phyloP scores from a whole-genome alignment of 2,888 invertebrate species.

The Harpalus rufipes region DNA sequence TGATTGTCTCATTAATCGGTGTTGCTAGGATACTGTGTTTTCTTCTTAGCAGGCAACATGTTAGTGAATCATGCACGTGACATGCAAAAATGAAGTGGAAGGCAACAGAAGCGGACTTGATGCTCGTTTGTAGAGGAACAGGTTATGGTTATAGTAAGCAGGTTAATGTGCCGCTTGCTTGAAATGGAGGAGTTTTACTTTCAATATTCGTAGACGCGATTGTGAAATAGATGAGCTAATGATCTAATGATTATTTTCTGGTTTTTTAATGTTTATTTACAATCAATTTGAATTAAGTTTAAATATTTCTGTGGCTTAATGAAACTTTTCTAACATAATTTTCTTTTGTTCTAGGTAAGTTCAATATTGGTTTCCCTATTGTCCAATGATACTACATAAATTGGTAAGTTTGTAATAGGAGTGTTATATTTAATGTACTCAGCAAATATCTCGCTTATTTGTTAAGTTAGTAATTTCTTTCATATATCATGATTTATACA shows the following conservation, averaged over 20 bases:
- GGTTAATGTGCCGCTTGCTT: neutral
- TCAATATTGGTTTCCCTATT: too few species aligned
- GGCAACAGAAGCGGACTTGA: neutral
- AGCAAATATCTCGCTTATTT: too few species aligned
- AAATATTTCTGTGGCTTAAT: too few species aligned
- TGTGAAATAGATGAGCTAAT: neutral
- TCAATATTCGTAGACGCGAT: neutral
- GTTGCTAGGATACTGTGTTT: neutral
- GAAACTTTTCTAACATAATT: too few species aligned
- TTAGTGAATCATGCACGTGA: neutral
- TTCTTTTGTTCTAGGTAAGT: too few species aligned
- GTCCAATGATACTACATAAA: too few species aligned
- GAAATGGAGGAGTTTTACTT: neutral
- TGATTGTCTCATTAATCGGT: constrained; percentile 5
- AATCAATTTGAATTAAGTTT: too few species aligned
- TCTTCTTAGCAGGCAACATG: neutral
- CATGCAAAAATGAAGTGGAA: neutral
- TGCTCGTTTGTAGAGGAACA: neutral
- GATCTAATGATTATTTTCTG: neutral
- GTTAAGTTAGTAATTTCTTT: too few species aligned
- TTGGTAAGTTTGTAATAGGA: too few species aligned
- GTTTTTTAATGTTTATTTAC: too few species aligned
- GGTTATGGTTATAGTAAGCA: neutral
- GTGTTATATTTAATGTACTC: too few species aligned
- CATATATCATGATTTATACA: too few species aligned